Evolutionary conservation across 2,113 vertebrate species (phyloP).

Genomic region (Carollia perspicillata): DNA sequence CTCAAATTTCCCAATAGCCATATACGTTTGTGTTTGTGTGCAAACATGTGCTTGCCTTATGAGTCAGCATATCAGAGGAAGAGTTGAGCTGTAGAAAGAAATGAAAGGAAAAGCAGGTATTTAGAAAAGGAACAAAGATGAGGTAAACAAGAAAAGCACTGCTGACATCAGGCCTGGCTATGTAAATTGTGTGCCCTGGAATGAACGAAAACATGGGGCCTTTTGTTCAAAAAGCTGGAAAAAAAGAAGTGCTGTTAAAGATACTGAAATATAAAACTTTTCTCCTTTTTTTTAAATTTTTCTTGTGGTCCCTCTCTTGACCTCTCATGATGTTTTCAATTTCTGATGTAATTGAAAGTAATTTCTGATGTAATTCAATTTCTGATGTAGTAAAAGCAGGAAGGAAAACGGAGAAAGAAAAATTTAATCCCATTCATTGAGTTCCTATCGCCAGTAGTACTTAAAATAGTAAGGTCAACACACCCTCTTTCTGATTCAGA

Average conservation of each 20-base stretch:
- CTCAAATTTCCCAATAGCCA: not conserved
- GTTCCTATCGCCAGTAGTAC: too few species aligned
- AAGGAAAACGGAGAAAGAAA: too few species aligned
- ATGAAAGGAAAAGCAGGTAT: not conserved
- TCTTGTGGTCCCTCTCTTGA: not conserved
- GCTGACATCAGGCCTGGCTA: not conserved
- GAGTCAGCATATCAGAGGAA: not conserved
- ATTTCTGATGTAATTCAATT: too few species aligned
- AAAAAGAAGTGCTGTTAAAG: not conserved
- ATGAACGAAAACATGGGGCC: not conserved
- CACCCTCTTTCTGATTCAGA: too few species aligned
- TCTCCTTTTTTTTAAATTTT: not conserved
- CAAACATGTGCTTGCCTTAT: not conserved
- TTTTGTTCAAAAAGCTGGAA: not conserved
- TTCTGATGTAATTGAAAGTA: not conserved
- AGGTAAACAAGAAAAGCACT: not conserved
- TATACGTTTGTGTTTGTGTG: not conserved
- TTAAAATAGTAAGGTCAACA: too few species aligned
- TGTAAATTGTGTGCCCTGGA: not conserved
- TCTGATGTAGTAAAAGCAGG: too few species aligned
- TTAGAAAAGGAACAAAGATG: not conserved
- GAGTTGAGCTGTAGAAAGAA: not conserved
- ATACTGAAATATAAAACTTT: not conserved
- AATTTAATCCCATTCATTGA: too few species aligned
- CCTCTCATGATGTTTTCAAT: not conserved